These are phyloP conservation scores for Mus pahari DNA, from an alignment of 2,113 vertebrate genomes.

Conservation along the genomic window DNA sequence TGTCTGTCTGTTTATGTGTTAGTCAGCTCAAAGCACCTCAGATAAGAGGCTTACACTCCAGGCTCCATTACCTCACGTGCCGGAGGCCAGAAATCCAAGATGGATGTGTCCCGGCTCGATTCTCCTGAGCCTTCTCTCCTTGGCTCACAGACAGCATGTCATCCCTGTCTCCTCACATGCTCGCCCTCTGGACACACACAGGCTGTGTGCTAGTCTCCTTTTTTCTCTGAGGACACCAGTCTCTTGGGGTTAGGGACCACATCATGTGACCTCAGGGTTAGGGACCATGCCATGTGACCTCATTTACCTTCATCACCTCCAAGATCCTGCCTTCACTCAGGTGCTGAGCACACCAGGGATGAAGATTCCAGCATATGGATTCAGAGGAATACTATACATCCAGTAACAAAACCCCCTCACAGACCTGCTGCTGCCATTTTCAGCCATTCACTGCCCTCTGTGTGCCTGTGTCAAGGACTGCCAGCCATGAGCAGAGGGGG, in stretches of 20 bases:
- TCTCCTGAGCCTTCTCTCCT: not conserved
- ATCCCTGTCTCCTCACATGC: not conserved
- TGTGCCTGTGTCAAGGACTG: not conserved
- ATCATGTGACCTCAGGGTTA: no score
- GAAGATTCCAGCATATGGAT: not conserved
- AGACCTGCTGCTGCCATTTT: not conserved
- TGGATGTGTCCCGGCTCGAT: not conserved
- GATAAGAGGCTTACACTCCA: not conserved
- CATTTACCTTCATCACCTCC: not conserved
- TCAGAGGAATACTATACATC: no score
- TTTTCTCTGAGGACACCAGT: not conserved
- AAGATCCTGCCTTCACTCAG: not conserved
- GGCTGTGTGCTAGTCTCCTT: not conserved
- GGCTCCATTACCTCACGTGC: no score
- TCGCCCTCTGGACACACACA: not conserved
- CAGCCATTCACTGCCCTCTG: not conserved
- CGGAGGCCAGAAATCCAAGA: not conserved
- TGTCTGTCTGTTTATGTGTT: fast-evolving
- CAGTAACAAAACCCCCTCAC: not conserved
- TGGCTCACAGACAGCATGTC: not conserved
- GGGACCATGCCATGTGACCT: not conserved
- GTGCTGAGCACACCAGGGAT: not conserved
- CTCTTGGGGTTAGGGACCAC: no score
- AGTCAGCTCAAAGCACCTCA: not conserved
- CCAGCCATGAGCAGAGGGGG: not conserved